Conservation (phyloP, 2,113 vertebrate genomes). For the Ptyas mucosa region DNA sequence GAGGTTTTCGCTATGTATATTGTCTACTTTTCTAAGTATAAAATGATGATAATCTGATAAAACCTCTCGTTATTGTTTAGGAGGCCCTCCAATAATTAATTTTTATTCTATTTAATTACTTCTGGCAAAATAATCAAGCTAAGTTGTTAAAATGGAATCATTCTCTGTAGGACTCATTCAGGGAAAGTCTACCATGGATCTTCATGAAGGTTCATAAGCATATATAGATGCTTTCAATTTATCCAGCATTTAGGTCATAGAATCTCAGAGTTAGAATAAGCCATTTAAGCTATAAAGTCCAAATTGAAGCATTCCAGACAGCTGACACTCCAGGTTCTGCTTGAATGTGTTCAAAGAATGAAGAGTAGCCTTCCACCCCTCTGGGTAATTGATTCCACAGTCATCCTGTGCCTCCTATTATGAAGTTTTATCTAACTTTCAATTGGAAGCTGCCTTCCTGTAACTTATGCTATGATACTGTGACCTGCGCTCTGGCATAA, state of each 20-base stretch:
- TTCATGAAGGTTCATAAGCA: slow-evolving; percentile 9
- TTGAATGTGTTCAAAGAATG: not conserved
- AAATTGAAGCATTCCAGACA: not conserved
- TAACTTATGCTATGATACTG: not conserved
- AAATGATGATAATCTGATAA: slow-evolving; percentile 44
- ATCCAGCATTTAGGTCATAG: not conserved
- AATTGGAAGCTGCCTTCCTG: not conserved
- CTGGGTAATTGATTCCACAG: not conserved
- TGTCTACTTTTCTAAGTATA: slow-evolving; percentile 27
- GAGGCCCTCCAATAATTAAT: slow-evolving; percentile 43
- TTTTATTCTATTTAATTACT: slow-evolving; percentile 44
- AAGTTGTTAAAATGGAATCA: slow-evolving; percentile 33
- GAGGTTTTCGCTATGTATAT: slow-evolving; percentile 40
- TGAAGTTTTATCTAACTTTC: not conserved
- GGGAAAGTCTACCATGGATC: slow-evolving; percentile 15
- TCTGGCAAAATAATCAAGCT: slow-evolving; percentile 41
- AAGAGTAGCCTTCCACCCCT: not conserved
- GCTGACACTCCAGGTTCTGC: not conserved
- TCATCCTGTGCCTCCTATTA: not conserved
- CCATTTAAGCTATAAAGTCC: not conserved
- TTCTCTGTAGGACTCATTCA: not conserved
- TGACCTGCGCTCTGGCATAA: not conserved
- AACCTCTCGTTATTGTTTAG: slow-evolving; percentile 32
- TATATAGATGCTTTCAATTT: not conserved
- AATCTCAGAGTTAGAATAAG: not conserved